phyloP scores from a whole-genome alignment of 2,888 invertebrate species.

The Lochmaea capreae region DNA sequence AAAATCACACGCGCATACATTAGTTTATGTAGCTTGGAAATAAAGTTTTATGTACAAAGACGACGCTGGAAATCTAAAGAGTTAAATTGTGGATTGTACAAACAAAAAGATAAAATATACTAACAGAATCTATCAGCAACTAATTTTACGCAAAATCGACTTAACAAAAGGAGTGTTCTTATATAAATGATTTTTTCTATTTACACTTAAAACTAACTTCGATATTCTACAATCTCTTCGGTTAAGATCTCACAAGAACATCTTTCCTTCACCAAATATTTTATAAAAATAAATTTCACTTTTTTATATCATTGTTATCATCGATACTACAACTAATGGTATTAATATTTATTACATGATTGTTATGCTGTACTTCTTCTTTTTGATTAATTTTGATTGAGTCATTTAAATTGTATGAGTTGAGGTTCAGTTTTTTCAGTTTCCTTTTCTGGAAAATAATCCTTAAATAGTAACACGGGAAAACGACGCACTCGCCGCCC shows the following conservation, averaged over 20 bases:
- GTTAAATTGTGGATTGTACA: too few relatives aligned
- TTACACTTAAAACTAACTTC: not conserved
- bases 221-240: not conserved
- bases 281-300: not conserved
- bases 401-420: constrained; percentile 18
- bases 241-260: not conserved
- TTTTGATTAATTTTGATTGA: constrained; percentile 23
- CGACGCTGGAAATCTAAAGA: too few relatives aligned
- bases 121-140: too few relatives aligned
- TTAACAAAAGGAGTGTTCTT: too few relatives aligned
- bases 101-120: too few relatives aligned
- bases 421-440: constrained; percentile 67
- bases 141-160: too few relatives aligned
- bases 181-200: too few relatives aligned
- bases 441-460: constrained; percentile 79
- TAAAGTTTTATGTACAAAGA: too few relatives aligned
- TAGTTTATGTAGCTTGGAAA: not conserved
- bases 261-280: not conserved
- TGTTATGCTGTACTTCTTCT: constrained; percentile 47
- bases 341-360: constrained; percentile 51
- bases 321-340: constrained; percentile 40
- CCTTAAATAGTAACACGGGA: constrained; percentile 86
- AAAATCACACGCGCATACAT: constrained; percentile 2
- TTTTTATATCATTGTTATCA: constrained; percentile 41
- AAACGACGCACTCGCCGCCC: constrained; percentile 84